Conservation (phyloP, 2,888 invertebrate species). For the Bedellia somnulentella region DNA sequence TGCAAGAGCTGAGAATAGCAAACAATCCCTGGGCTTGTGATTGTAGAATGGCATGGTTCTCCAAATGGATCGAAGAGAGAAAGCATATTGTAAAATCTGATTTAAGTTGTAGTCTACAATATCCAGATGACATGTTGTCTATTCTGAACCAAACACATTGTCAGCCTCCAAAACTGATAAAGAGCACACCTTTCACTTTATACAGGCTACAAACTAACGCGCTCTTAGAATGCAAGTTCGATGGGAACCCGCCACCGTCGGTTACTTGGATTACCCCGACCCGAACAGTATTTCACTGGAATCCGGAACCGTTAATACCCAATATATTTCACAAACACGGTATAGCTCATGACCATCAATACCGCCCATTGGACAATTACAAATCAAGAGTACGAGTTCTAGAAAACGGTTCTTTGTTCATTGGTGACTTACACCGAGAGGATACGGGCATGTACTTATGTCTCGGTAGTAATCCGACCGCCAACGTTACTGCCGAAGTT, state of each 20-base stretch:
- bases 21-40: constrained; percentile 86
- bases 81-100: constrained; percentile 57
- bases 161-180: constrained; percentile 63
- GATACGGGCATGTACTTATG: constrained; percentile 88
- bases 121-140: constrained; percentile 69
- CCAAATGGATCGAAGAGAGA: constrained; percentile 48
- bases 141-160: constrained; percentile 74
- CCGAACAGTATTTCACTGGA: constrained; percentile 74
- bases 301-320: constrained; percentile 68
- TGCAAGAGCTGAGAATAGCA: constrained; percentile 67
- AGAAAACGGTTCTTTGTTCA: constrained; percentile 77
- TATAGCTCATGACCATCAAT: constrained; percentile 56
- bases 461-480: constrained; percentile 81
- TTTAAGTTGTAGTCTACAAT: constrained; percentile 67
- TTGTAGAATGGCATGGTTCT: constrained; percentile 82
- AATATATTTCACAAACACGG: constrained; percentile 71
- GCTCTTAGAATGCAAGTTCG: constrained; percentile 74
- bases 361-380: constrained; percentile 42
- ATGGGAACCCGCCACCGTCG: constrained; percentile 76
- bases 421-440: constrained; percentile 70
- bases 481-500: constrained; percentile 75
- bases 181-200: constrained; percentile 64
- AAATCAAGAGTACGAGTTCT: constrained; percentile 66
- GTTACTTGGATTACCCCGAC: constrained; percentile 85
- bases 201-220: constrained; percentile 69